Evolutionary conservation across 2,113 vertebrate genomes (phyloP).

Genomic region (Raja brachyura): DNA sequence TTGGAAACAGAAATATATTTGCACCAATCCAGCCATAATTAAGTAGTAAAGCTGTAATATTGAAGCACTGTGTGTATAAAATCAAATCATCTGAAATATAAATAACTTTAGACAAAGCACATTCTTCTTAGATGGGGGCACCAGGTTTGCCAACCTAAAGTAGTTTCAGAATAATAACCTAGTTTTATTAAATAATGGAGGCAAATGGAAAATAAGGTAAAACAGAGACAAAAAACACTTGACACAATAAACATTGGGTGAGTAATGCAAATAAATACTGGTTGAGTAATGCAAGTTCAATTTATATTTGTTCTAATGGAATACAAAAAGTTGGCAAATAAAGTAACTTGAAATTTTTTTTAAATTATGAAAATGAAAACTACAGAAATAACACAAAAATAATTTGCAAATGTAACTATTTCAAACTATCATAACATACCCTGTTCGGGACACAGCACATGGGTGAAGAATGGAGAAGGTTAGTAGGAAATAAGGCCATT

Average conservation of each 20-base stretch:
- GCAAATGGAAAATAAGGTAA: background rate
- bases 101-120: background rate
- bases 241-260: background rate
- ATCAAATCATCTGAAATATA: background rate
- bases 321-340: background rate
- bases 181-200: background rate
- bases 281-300: background rate
- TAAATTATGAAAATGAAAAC: background rate
- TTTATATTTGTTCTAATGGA: too few species aligned
- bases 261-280: background rate
- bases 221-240: background rate
- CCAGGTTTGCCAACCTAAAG: background rate
- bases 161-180: background rate
- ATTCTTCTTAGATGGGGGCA: background rate
- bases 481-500: too few species aligned
- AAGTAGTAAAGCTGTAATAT: background rate
- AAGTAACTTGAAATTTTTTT: background rate
- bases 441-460: too few species aligned
- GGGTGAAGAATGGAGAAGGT: too few species aligned
- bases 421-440: too few species aligned
- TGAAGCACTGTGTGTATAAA: background rate
- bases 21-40: background rate
- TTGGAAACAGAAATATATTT: background rate
- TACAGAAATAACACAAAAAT: background rate
- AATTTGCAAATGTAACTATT: background rate